Evolutionary conservation across 2,113 vertebrate species (phyloP).

Genomic region (Platanista minor): DNA sequence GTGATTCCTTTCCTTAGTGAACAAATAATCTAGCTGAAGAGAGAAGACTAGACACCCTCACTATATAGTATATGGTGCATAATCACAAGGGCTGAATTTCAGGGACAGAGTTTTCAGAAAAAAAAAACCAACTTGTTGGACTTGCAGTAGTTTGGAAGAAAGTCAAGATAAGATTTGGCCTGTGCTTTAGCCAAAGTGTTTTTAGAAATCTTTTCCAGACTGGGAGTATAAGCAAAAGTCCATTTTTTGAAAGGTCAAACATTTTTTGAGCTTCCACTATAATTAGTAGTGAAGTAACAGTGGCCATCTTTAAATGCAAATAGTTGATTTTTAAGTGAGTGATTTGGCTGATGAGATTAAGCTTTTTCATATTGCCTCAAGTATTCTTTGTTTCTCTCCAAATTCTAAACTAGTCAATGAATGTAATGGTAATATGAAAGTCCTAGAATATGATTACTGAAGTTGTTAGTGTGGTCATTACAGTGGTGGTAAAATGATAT

Average conservation of each 20-base stretch:
- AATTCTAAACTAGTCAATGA: not conserved
- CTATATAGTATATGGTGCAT: not conserved
- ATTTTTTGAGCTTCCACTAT: constrained; percentile 21
- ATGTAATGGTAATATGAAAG: not conserved
- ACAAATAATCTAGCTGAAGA: not conserved
- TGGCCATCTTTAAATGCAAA: constrained; percentile 16
- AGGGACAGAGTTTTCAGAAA: not conserved
- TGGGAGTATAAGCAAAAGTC: not conserved
- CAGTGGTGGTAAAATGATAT: not conserved
- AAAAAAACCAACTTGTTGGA: not conserved
- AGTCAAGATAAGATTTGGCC: constrained; percentile 42
- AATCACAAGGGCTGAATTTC: not conserved
- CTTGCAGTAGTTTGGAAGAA: constrained; percentile 21
- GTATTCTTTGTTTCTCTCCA: not conserved
- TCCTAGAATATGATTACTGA: not conserved
- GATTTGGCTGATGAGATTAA: constrained; percentile 18
- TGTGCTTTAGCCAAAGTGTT: constrained; percentile 17
- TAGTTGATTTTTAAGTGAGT: constrained; percentile 44
- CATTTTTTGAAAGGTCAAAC: constrained; percentile 47
- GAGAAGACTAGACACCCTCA: not conserved
- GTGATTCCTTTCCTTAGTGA: not conserved
- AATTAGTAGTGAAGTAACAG: not conserved
- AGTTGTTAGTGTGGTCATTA: not conserved
- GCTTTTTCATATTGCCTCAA: not conserved
- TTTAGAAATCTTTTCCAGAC: constrained; percentile 47